These are phyloP conservation scores for Acanthoscelides obtectus DNA, from an alignment of 2,888 invertebrate species.

Conservation along the genomic window DNA sequence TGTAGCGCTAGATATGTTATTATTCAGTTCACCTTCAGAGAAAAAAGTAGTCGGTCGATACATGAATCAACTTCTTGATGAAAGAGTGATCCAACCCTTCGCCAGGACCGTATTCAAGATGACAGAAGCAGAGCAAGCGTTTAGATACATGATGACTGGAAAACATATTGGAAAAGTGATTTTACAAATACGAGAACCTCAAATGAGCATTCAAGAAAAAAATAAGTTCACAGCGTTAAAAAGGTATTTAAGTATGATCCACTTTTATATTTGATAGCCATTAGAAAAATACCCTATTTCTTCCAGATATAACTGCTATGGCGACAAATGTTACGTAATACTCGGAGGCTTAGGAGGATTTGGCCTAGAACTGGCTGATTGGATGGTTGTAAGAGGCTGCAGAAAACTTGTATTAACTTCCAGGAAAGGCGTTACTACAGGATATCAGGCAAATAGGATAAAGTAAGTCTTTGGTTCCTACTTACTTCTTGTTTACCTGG, in stretches of 20 bases:
- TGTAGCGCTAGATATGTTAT: conserved; percentile 60
- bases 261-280: no score
- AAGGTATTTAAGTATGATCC: no score
- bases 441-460: conserved; percentile 81
- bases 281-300: no score
- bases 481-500: no score
- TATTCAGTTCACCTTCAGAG: conserved; percentile 10
- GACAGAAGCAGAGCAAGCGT: conserved; percentile 67
- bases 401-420: conserved; percentile 75
- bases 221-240: no score
- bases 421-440: conserved; percentile 70
- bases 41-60: no score
- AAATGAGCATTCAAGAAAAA: no score
- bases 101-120: conserved; percentile 58
- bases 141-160: conserved; percentile 60
- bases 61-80: conserved; percentile 9
- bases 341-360: conserved; percentile 87
- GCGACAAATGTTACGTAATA: conserved; percentile 56
- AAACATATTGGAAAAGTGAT: conserved; percentile 77
- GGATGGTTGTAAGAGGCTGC: conserved; percentile 80
- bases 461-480: conserved; percentile 54
- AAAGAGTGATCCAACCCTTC: conserved; percentile 67
- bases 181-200: conserved; percentile 42
- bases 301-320: conserved; percentile 51
- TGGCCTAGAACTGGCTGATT: conserved; percentile 79